Conservation (phyloP, 1,140 invertebrate genomes). For the Colletes latitarsis region DNA sequence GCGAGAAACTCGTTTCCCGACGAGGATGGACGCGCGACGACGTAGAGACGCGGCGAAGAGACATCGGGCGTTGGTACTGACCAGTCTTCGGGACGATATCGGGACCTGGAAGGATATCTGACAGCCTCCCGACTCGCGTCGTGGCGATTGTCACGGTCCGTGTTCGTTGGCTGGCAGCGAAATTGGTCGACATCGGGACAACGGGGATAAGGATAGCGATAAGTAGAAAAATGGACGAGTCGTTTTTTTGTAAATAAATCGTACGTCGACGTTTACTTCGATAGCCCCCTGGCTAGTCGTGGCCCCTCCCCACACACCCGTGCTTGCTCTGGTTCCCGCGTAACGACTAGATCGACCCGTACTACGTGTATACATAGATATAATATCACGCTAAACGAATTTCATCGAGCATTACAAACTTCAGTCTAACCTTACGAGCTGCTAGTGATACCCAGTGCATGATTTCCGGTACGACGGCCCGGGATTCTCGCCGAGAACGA, state of each 20-base stretch:
- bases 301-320: slow-evolving; percentile 4
- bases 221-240: background rate
- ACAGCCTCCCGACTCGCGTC: too few species aligned
- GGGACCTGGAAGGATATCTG: too few species aligned
- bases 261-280: slow-evolving; percentile 59
- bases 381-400: slow-evolving; percentile 34
- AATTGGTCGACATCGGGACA: background rate
- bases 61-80: background rate
- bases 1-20: background rate
- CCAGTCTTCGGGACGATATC: background rate
- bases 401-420: slow-evolving; percentile 1
- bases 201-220: slow-evolving; percentile 31
- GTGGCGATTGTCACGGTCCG: too few species aligned
- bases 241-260: slow-evolving; percentile 73
- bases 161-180: background rate
- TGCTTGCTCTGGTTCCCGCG: slow-evolving; percentile 21
- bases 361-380: slow-evolving; percentile 46
- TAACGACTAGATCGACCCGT: slow-evolving; percentile 23
- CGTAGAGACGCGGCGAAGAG: background rate
- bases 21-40: background rate
- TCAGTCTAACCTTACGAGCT: background rate
- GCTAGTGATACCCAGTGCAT: background rate
- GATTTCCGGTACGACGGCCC: background rate
- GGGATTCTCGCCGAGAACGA: background rate
- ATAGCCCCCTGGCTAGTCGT: slow-evolving; percentile 19